Base-by-base conservation (phyloP, 37 sponge, comb jelly and placozoan genomes). In the Corticium candelabrum region DNA sequence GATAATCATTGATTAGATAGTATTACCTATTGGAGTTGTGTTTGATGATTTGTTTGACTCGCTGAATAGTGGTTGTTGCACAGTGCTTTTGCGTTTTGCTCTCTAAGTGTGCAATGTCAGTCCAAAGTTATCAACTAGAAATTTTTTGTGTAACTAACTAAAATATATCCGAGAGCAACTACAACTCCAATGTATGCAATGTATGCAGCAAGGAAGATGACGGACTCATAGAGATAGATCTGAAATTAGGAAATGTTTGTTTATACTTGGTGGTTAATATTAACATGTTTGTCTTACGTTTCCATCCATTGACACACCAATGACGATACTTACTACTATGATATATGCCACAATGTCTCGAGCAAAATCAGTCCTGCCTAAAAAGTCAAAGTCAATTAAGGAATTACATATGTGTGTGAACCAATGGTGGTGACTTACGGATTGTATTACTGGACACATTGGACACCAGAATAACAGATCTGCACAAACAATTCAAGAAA, bases 261-360 rank as follows among this genome's bases (percentile, higher is more conserved):
- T 21, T 50, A 11, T 11, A 27, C 21, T 50, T 50, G 62, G 21
- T 50, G 62, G 21, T 50, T 50, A 50, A 50, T 50, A 50, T 50
- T 27, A 21, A 50, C 62, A 50, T 21, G 62, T 50, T 50, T 50
- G 21, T 27, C 76, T 72, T 81, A 90, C 91, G 4, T 77, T n/a
- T 75, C 85, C 85, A 82, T 90, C 91, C 37, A 74, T 81, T 35
- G 83, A 80, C 37, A 87, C 82, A 32, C 67, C 83, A 41, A 90
- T 76, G 2, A 90, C 88, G 2, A 85, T 35, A 7, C 34, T 85
- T 35, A 90, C 88, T 1, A 79, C 88, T 0, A 82, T 7, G 1
- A 90, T 81, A 80, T 88, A 87, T 1, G 86, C 85, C 27, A 78
- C 68, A 5, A 90, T 78, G 78, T 90, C 91, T 40, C 91, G 83